Conservation (phyloP, 2,797 vertebrate species). For the Allobates femoralis region DNA sequence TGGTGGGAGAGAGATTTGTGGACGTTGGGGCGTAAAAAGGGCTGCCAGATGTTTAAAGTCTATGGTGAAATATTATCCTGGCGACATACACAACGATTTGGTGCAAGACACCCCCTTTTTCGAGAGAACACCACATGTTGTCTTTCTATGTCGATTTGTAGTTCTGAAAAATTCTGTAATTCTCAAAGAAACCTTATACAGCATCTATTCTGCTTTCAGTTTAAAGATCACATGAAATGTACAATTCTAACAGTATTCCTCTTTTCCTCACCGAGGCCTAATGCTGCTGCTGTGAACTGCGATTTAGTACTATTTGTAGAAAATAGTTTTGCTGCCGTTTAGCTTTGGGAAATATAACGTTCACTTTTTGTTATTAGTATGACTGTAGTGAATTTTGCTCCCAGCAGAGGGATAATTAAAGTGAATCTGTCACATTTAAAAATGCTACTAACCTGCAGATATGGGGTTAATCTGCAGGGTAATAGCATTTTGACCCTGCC, state of each 20-base stretch:
- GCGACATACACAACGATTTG: neutral
- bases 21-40: no score
- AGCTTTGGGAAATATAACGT: neutral
- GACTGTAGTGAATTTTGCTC: neutral
- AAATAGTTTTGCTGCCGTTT: neutral
- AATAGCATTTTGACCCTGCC: no score
- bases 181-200: conserved; percentile 63
- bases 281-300: neutral
- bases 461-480: no score
- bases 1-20: no score
- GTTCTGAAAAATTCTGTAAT: neutral
- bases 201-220: conserved; percentile 76
- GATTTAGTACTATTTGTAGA: neutral
- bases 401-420: neutral
- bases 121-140: neutral
- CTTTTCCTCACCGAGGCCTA: neutral
- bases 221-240: conserved; percentile 61
- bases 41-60: neutral
- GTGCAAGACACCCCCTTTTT: no score
- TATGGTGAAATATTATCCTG: neutral
- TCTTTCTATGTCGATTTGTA: neutral
- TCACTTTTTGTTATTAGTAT: neutral
- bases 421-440: no score
- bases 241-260: neutral
- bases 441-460: no score